phyloP scores from a whole-genome alignment of 2,113 vertebrate species.

The Caloenas nicobarica region DNA sequence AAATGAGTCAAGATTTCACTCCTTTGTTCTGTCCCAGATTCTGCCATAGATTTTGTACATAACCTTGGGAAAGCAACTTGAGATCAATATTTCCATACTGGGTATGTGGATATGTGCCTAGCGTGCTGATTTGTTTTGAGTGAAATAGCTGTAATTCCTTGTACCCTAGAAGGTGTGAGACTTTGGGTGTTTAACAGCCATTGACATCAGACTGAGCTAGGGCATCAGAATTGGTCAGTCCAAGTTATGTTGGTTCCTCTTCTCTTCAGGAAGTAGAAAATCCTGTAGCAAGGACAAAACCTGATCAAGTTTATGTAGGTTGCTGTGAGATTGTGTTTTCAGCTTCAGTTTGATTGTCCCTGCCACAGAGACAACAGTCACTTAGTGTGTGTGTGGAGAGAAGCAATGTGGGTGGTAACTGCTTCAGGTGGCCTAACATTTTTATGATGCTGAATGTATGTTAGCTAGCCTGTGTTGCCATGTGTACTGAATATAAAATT shows the following conservation, averaged over 20 bases:
- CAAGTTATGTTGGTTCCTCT: neutral
- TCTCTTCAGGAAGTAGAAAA: accelerated
- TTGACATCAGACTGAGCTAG: neutral
- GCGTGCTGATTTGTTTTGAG: neutral
- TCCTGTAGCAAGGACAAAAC: neutral
- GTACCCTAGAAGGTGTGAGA: neutral
- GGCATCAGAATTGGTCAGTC: neutral
- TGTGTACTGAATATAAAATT: neutral
- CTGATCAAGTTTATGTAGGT: accelerated
- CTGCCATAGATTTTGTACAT: neutral
- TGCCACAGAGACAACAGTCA: neutral
- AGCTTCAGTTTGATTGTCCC: neutral
- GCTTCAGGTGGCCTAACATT: neutral
- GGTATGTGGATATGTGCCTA: neutral
- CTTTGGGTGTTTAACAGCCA: neutral
- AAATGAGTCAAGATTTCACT: neutral
- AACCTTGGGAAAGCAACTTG: neutral
- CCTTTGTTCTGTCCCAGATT: neutral
- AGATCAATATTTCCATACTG: neutral
- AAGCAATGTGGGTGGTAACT: neutral
- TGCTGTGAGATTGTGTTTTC: neutral
- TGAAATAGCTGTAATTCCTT: neutral
- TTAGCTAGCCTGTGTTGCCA: neutral
- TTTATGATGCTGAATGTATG: neutral
- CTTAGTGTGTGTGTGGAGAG: accelerated